These are phyloP conservation scores for Centropyge bicolor DNA, from an alignment of 2,797 vertebrate species.

Conservation along the genomic window DNA sequence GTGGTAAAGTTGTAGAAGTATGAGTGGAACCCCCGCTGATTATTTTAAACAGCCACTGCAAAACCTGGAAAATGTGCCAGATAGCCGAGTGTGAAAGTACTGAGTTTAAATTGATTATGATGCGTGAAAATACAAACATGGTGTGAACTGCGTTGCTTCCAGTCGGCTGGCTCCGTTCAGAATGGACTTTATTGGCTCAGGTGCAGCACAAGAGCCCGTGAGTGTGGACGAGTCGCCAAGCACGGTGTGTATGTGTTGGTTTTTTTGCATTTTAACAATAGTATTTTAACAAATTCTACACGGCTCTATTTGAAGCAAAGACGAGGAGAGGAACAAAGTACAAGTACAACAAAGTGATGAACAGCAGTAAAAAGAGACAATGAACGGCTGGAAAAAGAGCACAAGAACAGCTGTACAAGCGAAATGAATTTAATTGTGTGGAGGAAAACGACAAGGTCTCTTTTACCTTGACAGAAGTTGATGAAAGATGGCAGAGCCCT, in stretches of 20 bases:
- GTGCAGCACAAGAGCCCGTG: conserved; percentile 44
- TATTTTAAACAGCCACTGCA: conserved; percentile 61
- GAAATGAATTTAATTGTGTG: conserved; percentile 35
- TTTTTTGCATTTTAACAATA: conserved; percentile 32
- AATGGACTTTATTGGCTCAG: conserved; percentile 58
- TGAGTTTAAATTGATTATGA: conserved; percentile 64
- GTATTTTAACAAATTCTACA: conserved; percentile 20
- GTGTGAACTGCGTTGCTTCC: conserved; percentile 57
- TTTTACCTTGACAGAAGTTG: conserved; percentile 51
- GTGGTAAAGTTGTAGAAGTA: conserved; percentile 53
- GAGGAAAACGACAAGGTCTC: conserved; percentile 33
- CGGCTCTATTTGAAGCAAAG: conserved; percentile 1
- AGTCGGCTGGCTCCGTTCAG: conserved; percentile 50
- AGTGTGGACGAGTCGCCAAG: conserved; percentile 34
- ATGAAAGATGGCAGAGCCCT: conserved; percentile 53
- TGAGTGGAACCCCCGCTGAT: conserved; percentile 54
- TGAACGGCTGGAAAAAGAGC: neutral
- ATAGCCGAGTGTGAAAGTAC: conserved; percentile 61
- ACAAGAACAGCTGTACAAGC: conserved; percentile 8
- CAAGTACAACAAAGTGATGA: neutral
- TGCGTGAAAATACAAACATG: conserved; percentile 67
- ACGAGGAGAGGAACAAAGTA: neutral
- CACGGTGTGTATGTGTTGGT: conserved; percentile 12
- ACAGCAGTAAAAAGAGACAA: neutral
- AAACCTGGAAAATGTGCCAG: conserved; percentile 47